Evolutionary conservation across 2,888 invertebrate genomes (phyloP), one percentile per base, ranked within the genome.

Genomic region (Galerucella nymphaeae): DNA sequence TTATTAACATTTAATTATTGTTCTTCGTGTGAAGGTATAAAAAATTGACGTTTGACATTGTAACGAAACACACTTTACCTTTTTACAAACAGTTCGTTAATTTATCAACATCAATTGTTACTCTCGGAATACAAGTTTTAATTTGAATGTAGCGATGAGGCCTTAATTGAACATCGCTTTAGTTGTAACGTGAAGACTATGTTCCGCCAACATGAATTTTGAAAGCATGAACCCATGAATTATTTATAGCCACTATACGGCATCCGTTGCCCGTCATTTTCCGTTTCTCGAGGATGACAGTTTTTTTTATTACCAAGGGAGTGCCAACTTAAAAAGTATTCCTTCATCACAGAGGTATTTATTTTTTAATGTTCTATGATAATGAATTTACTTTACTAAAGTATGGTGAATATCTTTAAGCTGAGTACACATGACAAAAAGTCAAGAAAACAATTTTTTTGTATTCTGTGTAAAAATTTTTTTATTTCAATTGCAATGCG

Each of bases 161-260:
- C 77, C 80, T 81, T 79, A 80, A 80, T 79, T 78, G 79, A 80
- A 82, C 79, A 79, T 76, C 76, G 67, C 64, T 75, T 79, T 75
- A 75, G 77, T 80, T 74, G 78, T 75, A 79, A 78, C 80, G 81
- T 80, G 81, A 83, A 71, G 82, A 82, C 77, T 79, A 78, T 83
- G 82, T 82, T 81, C 82, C 83, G 84, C 84, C 84, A 85, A 85
- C 85, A 84, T 84, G 80, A 80, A 80, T 83, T 83, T 77, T 79
- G 80, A 83, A 80, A 76, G 80, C 73, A 77, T 72, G 74, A 76
- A 72, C 66, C 75, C 83, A 84, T 85, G 84, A 85, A 85, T 85
- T 84, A 85, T 85, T 84, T 84, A 85, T 85, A 82, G 77, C 79
- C 81, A 82, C 79, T 81, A 82, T 30, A 30, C 83, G 82, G 72